A percentile compares a stretch with the other conserved stretches of the same genome.
These are phyloP conservation scores for Mirounga angustirostris DNA, from an alignment of 2,113 vertebrate genomes.

Conservation along the genomic window DNA sequence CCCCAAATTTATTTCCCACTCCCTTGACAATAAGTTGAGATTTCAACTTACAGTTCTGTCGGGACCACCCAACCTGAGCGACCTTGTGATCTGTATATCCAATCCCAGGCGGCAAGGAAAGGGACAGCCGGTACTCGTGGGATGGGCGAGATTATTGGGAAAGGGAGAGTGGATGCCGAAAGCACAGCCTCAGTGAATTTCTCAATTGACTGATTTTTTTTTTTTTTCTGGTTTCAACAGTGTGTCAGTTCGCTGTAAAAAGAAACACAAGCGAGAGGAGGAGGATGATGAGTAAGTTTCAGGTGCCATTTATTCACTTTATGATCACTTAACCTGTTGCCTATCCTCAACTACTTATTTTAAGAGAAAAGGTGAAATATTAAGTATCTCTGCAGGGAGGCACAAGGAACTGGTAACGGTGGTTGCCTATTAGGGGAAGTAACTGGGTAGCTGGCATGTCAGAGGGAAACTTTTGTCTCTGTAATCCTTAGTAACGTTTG, in stretches of 20 bases:
- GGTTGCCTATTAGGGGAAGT: background rate
- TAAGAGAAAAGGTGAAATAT: background rate
- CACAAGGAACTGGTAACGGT: background rate
- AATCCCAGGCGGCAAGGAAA: background rate
- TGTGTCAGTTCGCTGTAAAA: slow-evolving; percentile 78
- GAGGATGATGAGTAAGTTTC: slow-evolving; percentile 87
- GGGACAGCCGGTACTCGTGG: background rate
- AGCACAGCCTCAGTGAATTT: background rate
- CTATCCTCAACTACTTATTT: background rate
- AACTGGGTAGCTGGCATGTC: background rate
- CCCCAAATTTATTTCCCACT: background rate
- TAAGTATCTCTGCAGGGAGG: background rate
- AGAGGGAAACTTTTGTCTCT: background rate
- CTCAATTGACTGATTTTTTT: slow-evolving; percentile 13
- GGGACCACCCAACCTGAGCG: background rate
- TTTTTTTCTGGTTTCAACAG: slow-evolving; percentile 66
- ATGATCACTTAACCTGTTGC: background rate
- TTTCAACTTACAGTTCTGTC: fast-evolving
- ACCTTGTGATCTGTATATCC: background rate
- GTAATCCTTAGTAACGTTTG: background rate
- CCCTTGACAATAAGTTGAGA: background rate
- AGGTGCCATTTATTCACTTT: slow-evolving; percentile 32
- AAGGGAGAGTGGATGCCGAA: background rate
- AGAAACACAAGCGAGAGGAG: slow-evolving; percentile 88
- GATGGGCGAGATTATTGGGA: background rate